These are phyloP conservation scores for Anableps anableps DNA, from an alignment of 2,797 vertebrate genomes.

Conservation along the genomic window DNA sequence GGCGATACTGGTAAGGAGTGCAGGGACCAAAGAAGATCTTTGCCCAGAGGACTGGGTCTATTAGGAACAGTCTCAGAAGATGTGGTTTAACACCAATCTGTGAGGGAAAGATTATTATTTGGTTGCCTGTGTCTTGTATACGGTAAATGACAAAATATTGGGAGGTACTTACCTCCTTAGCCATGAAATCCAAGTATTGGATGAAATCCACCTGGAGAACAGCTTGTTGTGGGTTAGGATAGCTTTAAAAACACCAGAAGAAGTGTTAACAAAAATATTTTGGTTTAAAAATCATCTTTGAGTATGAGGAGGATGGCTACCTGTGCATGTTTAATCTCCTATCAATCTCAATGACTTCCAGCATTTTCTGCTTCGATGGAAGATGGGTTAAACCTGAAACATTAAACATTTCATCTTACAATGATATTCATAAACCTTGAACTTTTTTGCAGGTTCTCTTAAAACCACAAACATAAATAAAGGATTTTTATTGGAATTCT, in stretches of 20 bases:
- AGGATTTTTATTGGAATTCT: too few species aligned
- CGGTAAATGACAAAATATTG: background rate
- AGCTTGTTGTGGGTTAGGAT: slow-evolving; percentile 60
- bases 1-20: slow-evolving; percentile 86
- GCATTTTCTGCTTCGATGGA: slow-evolving; percentile 71
- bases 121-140: background rate
- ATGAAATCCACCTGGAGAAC: slow-evolving; percentile 77
- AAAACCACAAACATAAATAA: background rate
- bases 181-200: slow-evolving; percentile 82
- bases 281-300: background rate
- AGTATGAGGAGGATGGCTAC: slow-evolving; percentile 44
- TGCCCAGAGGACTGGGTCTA: slow-evolving; percentile 81
- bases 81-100: slow-evolving; percentile 81
- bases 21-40: slow-evolving; percentile 86
- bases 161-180: slow-evolving; percentile 74
- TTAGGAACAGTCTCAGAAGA: slow-evolving; percentile 76
- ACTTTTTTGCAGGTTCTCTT: background rate
- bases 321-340: slow-evolving; percentile 54
- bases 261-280: background rate
- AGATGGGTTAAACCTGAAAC: slow-evolving; percentile 67
- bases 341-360: slow-evolving; percentile 60
- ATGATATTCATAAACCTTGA: background rate
- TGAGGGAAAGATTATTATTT: slow-evolving; percentile 19
- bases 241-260: slow-evolving; percentile 60
- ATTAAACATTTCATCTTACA: slow-evolving; percentile 4